These are phyloP conservation scores for Tursiops truncatus DNA, from an alignment of 2,113 vertebrate genomes.

Conservation along the genomic window DNA sequence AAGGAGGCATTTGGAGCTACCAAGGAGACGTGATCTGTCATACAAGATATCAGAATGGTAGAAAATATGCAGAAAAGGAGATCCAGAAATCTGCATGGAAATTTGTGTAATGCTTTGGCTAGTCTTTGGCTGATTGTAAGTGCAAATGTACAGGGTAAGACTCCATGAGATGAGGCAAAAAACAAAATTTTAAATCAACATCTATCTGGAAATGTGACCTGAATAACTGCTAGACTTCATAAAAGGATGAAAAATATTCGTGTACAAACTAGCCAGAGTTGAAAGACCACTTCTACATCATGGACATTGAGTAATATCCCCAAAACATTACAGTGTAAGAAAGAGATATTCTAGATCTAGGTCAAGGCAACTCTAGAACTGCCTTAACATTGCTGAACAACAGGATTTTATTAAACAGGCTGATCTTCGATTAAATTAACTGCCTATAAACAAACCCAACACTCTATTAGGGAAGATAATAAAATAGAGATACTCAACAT, in stretches of 20 bases:
- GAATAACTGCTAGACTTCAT: background rate
- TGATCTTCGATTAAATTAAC: background rate
- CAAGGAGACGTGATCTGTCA: background rate
- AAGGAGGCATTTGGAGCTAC: background rate
- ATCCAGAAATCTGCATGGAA: background rate
- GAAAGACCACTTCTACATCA: background rate
- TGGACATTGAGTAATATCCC: background rate
- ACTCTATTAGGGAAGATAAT: background rate
- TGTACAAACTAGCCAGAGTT: background rate
- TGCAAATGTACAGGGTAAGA: background rate
- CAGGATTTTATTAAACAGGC: background rate
- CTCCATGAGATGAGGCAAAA: background rate
- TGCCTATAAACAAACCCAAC: background rate
- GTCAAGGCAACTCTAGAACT: background rate
- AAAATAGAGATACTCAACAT: background rate
- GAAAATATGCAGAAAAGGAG: background rate
- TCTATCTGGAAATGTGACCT: background rate
- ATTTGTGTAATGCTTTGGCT: background rate
- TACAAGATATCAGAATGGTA: background rate
- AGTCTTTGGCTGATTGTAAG: background rate
- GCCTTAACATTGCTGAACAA: background rate
- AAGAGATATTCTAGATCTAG: background rate
- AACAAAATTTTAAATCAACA: background rate
- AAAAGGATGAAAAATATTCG: background rate
- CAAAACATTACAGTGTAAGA: background rate